phyloP scores from a whole-genome alignment of 2,797 vertebrate genomes.

The Falco berigora region DNA sequence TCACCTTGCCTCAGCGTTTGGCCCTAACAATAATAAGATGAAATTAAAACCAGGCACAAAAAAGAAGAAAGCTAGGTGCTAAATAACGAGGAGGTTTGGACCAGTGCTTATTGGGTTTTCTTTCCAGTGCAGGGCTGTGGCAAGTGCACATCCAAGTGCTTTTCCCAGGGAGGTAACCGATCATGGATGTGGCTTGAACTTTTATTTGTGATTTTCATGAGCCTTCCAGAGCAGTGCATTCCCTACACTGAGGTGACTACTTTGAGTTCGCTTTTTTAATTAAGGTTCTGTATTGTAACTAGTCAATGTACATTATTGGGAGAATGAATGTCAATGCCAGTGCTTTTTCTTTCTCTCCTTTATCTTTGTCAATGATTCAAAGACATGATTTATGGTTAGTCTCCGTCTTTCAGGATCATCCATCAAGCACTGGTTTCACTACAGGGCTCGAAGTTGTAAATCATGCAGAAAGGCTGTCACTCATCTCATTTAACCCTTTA shows the following conservation, averaged over 20 bases:
- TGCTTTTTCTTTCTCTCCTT: slow-evolving; percentile 97
- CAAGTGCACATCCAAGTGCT: background rate
- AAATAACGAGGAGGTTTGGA: background rate
- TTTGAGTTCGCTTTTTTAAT: slow-evolving; percentile 88
- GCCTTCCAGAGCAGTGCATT: background rate
- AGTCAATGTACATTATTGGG: slow-evolving; percentile 99
- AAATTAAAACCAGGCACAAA: background rate
- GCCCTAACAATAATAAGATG: background rate
- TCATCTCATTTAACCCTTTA: slow-evolving; percentile 98
- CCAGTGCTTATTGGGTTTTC: accelerated
- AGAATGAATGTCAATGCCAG: slow-evolving; percentile 99
- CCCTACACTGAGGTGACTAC: slow-evolving; percentile 62
- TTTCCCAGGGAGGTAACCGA: background rate
- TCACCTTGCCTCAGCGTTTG: background rate
- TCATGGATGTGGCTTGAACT: slow-evolving; percentile 18
- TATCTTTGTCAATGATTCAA: slow-evolving; percentile 99
- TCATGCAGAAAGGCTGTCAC: slow-evolving; percentile 99
- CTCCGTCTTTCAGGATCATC: slow-evolving; percentile 99
- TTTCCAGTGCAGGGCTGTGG: background rate
- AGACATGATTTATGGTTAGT: slow-evolving; percentile 99
- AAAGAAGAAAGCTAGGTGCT: background rate
- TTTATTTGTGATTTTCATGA: slow-evolving; percentile 50
- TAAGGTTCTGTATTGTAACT: slow-evolving; percentile 99
- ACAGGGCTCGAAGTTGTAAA: slow-evolving; percentile 98
- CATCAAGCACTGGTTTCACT: slow-evolving; percentile 97